Conservation (phyloP, 2,113 vertebrate species). For the Dermatemys mawii region DNA sequence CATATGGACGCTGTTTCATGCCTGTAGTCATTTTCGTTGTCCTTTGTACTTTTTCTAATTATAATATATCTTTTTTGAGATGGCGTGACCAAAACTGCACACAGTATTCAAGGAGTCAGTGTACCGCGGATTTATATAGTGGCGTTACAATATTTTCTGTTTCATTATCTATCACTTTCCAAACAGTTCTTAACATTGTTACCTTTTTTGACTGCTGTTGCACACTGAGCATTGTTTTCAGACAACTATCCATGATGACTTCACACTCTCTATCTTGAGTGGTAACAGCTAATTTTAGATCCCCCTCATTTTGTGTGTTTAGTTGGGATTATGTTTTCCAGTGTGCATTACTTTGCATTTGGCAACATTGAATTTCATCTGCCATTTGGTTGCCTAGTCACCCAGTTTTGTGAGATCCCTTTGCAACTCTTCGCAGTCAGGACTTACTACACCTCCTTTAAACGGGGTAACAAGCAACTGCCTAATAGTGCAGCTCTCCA, state of each 20-base stretch:
- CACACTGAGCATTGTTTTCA: neutral
- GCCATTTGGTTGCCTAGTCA: neutral
- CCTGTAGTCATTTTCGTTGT: no score
- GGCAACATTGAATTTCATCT: neutral
- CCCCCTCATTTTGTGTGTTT: neutral
- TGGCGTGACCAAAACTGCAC: no score
- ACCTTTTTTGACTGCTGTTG: neutral
- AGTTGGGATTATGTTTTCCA: neutral
- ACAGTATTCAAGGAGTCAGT: no score
- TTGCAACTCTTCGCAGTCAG: neutral
- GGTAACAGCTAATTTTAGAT: neutral
- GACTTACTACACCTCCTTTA: neutral
- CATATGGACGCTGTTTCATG: no score
- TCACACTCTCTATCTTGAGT: neutral
- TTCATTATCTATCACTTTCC: neutral
- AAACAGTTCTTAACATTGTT: neutral
- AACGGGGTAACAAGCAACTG: neutral
- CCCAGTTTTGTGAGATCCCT: neutral
- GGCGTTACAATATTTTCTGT: neutral
- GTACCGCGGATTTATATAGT: no score
- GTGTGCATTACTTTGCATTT: neutral
- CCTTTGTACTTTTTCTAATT: no score
- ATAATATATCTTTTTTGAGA: no score
- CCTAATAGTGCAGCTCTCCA: neutral
- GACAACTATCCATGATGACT: neutral